Evolutionary conservation across 1,140 invertebrate genomes (phyloP).

Genomic region (Dinothrombium tinctorium): DNA sequence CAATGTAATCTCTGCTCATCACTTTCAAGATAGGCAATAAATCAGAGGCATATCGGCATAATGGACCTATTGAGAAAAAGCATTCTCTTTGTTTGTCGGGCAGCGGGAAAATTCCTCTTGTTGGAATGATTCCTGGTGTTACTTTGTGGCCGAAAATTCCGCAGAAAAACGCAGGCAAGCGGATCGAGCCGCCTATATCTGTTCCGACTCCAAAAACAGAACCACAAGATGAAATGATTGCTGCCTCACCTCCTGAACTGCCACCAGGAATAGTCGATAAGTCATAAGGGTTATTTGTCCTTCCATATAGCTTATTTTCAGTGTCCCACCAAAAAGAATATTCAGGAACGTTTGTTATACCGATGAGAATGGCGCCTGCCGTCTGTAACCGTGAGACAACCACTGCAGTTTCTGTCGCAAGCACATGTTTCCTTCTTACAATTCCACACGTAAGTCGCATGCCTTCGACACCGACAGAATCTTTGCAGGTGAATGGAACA

Average conservation of each 20-base stretch:
- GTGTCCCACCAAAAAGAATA: conserved; percentile 62
- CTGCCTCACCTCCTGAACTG: conserved; percentile 20
- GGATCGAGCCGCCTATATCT: conserved; percentile 56
- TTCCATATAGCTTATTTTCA: conserved; percentile 60
- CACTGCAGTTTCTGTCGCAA: conserved; percentile 37
- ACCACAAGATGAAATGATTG: conserved; percentile 43
- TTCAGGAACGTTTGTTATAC: conserved; percentile 55
- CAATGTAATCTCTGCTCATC: conserved; percentile 29
- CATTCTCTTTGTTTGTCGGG: conserved; percentile 35
- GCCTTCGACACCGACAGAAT: conserved; percentile 12
- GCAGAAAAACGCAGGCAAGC: conserved; percentile 59
- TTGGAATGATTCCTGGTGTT: conserved; percentile 19
- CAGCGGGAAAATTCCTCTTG: conserved; percentile 24
- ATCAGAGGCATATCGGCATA: conserved; percentile 67
- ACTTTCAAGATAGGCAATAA: conserved; percentile 51
- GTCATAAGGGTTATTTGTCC: conserved; percentile 69
- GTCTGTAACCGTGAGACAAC: conserved; percentile 38
- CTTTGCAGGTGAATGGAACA: conserved; percentile 15
- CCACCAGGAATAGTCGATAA: conserved; percentile 58
- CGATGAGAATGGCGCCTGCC: conserved; percentile 48
- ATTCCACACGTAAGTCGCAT: not conserved
- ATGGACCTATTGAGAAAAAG: conserved; percentile 58
- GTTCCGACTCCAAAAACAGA: conserved; percentile 55
- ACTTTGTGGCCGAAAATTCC: conserved; percentile 65
- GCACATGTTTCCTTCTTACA: conserved; percentile 22